These are phyloP conservation scores for Hyles lineata DNA, from an alignment of 2,888 invertebrate species.

Conservation along the genomic window DNA sequence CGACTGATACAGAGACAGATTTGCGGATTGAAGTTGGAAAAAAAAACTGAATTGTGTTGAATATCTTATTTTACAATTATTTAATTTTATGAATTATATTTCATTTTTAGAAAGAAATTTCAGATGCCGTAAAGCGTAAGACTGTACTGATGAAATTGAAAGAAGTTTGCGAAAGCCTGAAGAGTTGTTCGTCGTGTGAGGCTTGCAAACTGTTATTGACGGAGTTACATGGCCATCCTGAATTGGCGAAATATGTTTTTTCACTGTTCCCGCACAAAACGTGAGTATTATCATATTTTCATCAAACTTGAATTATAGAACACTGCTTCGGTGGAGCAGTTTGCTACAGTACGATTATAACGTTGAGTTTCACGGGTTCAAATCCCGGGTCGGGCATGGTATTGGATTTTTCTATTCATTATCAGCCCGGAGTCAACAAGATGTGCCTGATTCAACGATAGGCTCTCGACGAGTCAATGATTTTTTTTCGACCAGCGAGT, in stretches of 20 bases:
- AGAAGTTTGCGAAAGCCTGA: constrained; percentile 42
- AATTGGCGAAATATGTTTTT: constrained; percentile 63
- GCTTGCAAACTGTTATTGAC: constrained; percentile 59
- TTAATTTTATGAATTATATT: neutral
- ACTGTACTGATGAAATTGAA: constrained; percentile 50
- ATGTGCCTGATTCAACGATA: too few species aligned
- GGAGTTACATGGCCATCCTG: constrained; percentile 48
- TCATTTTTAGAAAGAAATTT: constrained; percentile 56
- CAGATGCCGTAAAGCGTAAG: constrained; percentile 39
- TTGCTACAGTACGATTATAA: too few species aligned
- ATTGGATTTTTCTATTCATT: too few species aligned
- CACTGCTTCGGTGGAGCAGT: neutral
- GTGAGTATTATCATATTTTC: neutral
- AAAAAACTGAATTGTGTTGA: too few species aligned
- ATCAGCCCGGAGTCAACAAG: too few species aligned
- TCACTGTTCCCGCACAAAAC: constrained; percentile 64
- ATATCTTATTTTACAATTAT: too few species aligned
- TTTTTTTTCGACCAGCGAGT: too few species aligned
- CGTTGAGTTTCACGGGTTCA: too few species aligned
- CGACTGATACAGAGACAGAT: too few species aligned
- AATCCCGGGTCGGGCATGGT: too few species aligned
- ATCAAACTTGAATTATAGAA: neutral
- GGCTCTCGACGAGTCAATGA: too few species aligned
- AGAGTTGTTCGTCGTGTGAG: constrained; percentile 53
- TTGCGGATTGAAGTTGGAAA: too few species aligned